Evolutionary conservation across 2,797 vertebrate genomes (phyloP).

Genomic region (Phataginus tricuspis): DNA sequence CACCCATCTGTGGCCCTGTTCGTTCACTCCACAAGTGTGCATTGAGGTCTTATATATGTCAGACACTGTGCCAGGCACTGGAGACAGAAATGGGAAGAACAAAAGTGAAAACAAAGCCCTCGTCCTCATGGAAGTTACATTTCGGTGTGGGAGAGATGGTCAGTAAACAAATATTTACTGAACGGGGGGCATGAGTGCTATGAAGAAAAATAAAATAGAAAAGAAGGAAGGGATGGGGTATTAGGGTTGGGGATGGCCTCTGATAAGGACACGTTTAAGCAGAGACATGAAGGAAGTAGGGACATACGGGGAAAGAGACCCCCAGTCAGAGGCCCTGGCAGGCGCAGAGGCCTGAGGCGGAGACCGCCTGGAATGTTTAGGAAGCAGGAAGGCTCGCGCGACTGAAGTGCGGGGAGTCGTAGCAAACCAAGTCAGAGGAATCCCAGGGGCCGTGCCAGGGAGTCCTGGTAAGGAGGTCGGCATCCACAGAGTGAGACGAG

Average conservation of each 20-base stretch:
- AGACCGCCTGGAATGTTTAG: neutral
- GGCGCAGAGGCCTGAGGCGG: neutral
- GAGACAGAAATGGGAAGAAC: neutral
- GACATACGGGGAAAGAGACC: neutral
- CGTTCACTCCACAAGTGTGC: neutral
- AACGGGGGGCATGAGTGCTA: neutral
- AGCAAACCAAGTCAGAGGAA: neutral
- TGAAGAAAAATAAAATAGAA: neutral
- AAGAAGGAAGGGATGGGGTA: neutral
- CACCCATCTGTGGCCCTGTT: neutral
- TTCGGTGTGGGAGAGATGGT: neutral
- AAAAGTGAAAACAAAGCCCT: neutral
- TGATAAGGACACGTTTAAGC: neutral
- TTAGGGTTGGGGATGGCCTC: neutral
- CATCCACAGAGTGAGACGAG: neutral
- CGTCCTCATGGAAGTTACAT: neutral
- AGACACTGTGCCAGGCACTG: neutral
- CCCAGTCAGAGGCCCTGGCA: neutral
- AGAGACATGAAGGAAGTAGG: neutral
- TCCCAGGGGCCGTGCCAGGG: rapidly evolving
- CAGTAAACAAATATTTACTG: neutral
- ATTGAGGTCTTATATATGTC: neutral
- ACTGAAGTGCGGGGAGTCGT: neutral
- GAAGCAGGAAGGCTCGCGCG: neutral
- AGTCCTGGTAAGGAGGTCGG: neutral